Evolutionary conservation across 2,888 invertebrate genomes (phyloP).

Genomic region (Philereme vetulata): DNA sequence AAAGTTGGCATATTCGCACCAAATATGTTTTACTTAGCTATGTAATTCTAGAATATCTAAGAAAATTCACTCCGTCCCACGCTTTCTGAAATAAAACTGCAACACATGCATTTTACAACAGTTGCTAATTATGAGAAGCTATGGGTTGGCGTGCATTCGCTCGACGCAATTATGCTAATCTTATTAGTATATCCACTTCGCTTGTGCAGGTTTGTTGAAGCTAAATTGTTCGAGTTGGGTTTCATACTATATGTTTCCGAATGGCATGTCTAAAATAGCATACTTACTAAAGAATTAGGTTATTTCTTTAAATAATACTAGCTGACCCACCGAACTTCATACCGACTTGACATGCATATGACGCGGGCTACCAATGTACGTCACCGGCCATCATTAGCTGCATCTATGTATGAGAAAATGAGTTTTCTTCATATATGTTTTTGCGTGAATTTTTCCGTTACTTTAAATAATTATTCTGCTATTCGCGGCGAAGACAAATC

Average conservation of each 20-base stretch:
- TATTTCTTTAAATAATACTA: no score
- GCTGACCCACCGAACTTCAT: no score
- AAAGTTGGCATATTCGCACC: no score
- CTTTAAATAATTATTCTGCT: no score
- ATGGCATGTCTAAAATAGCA: constrained; percentile 10
- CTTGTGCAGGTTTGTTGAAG: constrained; percentile 47
- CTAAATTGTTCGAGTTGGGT: constrained; percentile 21
- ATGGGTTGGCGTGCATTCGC: constrained; percentile 68
- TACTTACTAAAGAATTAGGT: background rate
- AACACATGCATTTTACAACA: constrained; percentile 43
- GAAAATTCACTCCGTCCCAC: background rate
- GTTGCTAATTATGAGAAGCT: constrained; percentile 75
- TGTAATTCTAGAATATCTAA: background rate
- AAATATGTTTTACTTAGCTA: background rate
- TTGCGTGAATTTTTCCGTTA: no score
- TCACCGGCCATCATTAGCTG: no score
- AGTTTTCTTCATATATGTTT: no score
- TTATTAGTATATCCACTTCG: constrained; percentile 78
- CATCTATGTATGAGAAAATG: no score
- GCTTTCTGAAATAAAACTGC: constrained; percentile 16
- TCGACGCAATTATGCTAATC: constrained; percentile 76
- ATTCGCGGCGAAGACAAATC: no score
- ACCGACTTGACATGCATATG: no score
- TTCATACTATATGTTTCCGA: constrained; percentile 21
- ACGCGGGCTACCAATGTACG: no score